Percentiles rank a stretch among this genome's conserved stretches.
Conservation (phyloP, 1,140 invertebrate genomes). For the Drosophila micromelanica region DNA sequence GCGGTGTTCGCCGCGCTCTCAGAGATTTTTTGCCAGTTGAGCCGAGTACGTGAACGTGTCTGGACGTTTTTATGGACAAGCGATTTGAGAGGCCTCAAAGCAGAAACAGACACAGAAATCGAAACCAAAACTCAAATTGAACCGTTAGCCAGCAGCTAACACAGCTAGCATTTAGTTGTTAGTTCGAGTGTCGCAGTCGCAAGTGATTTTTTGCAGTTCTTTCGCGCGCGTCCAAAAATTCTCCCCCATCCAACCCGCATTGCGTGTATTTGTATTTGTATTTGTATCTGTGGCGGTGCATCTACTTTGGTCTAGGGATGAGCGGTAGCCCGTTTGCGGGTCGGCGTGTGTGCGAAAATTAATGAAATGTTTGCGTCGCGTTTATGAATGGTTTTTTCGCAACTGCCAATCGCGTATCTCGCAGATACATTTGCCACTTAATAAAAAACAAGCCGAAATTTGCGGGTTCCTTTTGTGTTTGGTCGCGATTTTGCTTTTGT, state of each 20-base stretch:
- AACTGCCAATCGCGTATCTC: constrained; percentile 32
- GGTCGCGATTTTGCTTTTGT: constrained; percentile 6
- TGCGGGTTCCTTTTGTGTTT: constrained; percentile 10
- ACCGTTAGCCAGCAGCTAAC: constrained; percentile 18
- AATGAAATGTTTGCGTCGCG: constrained; percentile 53
- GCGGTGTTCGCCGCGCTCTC: constrained; percentile 41
- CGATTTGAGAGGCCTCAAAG: constrained; percentile 9
- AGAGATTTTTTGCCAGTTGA: constrained; percentile 60
- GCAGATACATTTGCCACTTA: constrained; percentile 42
- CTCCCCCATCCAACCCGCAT: neutral
- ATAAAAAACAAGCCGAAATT: constrained; percentile 24
- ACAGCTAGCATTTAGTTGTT: constrained; percentile 9
- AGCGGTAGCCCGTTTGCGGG: constrained; percentile 24
- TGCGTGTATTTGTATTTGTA: no score
- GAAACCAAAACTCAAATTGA: constrained; percentile 15
- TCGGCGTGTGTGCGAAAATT: constrained; percentile 55
- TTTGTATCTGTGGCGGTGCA: neutral
- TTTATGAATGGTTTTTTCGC: constrained; percentile 53
- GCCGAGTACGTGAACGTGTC: constrained; percentile 60
- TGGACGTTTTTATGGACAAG: constrained; percentile 56
- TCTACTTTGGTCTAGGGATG: constrained; percentile 12
- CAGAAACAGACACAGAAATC: constrained; percentile 7
- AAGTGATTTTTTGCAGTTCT: constrained; percentile 10
- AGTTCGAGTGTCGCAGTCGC: neutral
- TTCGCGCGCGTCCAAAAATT: constrained; percentile 24